Evolutionary conservation across 2,888 invertebrate species (phyloP).

Genomic region (Thera obeliscata): DNA sequence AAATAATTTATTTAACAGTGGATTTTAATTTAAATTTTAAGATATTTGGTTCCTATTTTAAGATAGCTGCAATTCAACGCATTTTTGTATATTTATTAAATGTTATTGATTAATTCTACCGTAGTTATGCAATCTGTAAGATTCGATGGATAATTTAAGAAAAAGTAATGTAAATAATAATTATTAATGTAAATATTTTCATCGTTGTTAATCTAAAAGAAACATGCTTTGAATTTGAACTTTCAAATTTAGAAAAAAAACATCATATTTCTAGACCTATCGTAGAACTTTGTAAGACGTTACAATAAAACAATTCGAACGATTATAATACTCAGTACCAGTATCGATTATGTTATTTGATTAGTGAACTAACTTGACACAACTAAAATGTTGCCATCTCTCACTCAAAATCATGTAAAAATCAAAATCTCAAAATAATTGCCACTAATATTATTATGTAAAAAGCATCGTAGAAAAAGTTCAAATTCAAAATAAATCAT

Average conservation of each 20-base stretch:
- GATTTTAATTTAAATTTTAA: constrained; percentile 53
- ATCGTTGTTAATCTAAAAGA: constrained; percentile 19
- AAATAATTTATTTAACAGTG: constrained; percentile 76
- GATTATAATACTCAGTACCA: too few relatives aligned
- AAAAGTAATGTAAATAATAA: constrained; percentile 38
- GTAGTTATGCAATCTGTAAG: constrained; percentile 51
- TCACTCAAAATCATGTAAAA: not conserved
- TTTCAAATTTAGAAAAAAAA: constrained; percentile 42
- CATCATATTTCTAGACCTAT: constrained; percentile 22
- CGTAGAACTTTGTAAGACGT: not conserved
- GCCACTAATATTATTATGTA: too few relatives aligned
- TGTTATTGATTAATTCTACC: constrained; percentile 49
- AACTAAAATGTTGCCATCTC: not conserved
- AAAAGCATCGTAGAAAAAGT: constrained; percentile 13
- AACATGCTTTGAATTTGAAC: constrained; percentile 40
- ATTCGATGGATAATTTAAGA: constrained; percentile 38
- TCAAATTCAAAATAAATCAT: constrained; percentile 37
- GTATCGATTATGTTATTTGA: too few relatives aligned
- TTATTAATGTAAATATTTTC: constrained; percentile 33
- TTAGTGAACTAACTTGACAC: not conserved
- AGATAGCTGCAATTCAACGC: constrained; percentile 67
- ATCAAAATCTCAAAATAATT: too few relatives aligned
- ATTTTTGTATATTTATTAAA: constrained; percentile 73
- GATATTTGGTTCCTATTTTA: constrained; percentile 82
- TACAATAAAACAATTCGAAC: too few relatives aligned